Evolutionary conservation across 1,140 invertebrate genomes (phyloP).

Genomic region (Ceratoteleas bidentatus): DNA sequence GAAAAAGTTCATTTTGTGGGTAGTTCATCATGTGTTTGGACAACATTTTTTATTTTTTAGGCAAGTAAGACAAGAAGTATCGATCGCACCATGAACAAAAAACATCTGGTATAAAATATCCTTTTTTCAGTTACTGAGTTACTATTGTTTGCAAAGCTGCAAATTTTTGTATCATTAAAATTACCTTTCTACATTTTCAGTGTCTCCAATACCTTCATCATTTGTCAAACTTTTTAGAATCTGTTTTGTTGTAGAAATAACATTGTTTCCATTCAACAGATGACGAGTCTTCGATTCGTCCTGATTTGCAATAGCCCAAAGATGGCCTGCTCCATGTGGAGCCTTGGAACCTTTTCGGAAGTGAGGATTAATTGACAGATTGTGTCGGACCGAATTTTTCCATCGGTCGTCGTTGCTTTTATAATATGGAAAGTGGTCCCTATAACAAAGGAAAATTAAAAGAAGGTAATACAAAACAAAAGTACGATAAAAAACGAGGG

Average conservation of each 20-base stretch:
- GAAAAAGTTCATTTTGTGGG: no score
- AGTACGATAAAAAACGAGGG: conserved; percentile 1
- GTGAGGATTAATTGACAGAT: conserved; percentile 93
- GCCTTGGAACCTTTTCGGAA: conserved; percentile 93
- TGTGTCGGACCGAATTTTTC: conserved; percentile 94
- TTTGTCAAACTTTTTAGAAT: conserved; percentile 60
- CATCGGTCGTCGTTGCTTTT: conserved; percentile 93
- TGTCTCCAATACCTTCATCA: conserved; percentile 10
- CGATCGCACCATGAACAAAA: no score
- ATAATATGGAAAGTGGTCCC: conserved; percentile 92
- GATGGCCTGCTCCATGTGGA: conserved; percentile 90
- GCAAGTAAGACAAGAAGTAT: no score
- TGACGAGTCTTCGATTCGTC: conserved; percentile 80
- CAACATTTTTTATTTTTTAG: no score
- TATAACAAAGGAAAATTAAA: conserved; percentile 76
- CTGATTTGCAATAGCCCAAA: conserved; percentile 90
- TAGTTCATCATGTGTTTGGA: no score
- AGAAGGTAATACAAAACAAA: background rate
- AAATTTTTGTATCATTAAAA: no score
- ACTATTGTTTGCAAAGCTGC: no score
- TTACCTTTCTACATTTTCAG: conserved; percentile 38
- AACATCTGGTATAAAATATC: no score
- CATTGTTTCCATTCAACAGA: conserved; percentile 58
- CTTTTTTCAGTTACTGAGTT: no score
- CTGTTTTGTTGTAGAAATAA: conserved; percentile 61